Evolutionary conservation across 2,888 invertebrate genomes (phyloP).

Genomic region (Drosophila lutescens): DNA sequence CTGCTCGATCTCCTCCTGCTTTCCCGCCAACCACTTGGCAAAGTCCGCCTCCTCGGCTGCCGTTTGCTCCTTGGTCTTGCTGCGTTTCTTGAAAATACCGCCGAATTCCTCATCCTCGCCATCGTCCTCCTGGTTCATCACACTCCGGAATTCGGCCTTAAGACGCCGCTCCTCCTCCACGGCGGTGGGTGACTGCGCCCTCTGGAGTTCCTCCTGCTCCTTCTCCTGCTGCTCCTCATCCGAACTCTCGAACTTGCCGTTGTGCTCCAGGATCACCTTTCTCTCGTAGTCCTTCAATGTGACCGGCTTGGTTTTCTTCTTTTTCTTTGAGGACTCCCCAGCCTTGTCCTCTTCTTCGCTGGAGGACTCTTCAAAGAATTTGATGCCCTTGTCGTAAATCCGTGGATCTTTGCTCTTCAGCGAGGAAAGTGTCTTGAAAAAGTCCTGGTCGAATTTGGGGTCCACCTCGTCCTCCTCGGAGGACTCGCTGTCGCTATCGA

Average conservation of each 20-base stretch:
- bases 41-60: slow-evolving; percentile 87
- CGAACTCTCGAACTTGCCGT: slow-evolving; percentile 85
- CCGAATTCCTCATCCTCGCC: slow-evolving; percentile 86
- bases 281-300: slow-evolving; percentile 92
- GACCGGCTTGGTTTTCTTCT: slow-evolving; percentile 86
- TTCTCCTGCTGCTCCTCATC: slow-evolving; percentile 63
- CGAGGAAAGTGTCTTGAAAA: slow-evolving; percentile 93
- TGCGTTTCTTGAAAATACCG: slow-evolving; percentile 86
- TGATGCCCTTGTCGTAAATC: slow-evolving; percentile 91
- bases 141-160: slow-evolving; percentile 87
- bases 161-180: slow-evolving; percentile 88
- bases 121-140: slow-evolving; percentile 84
- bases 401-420: slow-evolving; percentile 95
- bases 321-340: slow-evolving; percentile 45
- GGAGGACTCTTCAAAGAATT: slow-evolving; percentile 88
- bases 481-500: slow-evolving; percentile 78
- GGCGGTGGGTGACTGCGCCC: slow-evolving; percentile 85
- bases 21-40: slow-evolving; percentile 92
- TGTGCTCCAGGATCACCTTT: slow-evolving; percentile 89
- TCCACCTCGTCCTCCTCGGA: slow-evolving; percentile 80
- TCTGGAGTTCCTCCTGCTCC: slow-evolving; percentile 52
- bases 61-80: slow-evolving; percentile 86
- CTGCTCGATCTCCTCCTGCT: slow-evolving; percentile 87
- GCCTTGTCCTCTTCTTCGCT: slow-evolving; percentile 55
- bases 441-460: slow-evolving; percentile 89